phyloP scores from a whole-genome alignment of 2,797 vertebrate species.

The Galaxias olidus region DNA sequence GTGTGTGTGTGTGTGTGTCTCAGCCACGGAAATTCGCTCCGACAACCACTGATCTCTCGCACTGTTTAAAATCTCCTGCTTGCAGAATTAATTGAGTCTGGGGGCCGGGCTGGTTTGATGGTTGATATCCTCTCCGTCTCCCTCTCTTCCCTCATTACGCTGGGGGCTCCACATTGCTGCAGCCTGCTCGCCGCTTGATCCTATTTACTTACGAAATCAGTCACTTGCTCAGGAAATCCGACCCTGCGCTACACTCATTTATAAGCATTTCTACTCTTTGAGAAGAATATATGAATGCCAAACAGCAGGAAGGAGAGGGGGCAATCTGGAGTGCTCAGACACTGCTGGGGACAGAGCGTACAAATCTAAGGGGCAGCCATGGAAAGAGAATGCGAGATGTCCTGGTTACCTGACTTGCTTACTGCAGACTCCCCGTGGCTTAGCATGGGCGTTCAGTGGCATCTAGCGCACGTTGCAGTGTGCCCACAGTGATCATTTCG shows the following conservation, averaged over 20 bases:
- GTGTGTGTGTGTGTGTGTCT: too few species aligned
- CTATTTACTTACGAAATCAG: constrained; percentile 7
- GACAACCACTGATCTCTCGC: neutral
- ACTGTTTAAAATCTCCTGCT: constrained; percentile 7
- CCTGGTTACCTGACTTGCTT: too few species aligned
- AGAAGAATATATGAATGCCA: constrained; percentile 18
- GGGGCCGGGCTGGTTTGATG: constrained; percentile 1
- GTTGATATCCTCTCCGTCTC: neutral
- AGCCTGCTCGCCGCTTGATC: neutral
- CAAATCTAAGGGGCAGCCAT: neutral
- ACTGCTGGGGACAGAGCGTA: neutral
- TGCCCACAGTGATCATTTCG: too few species aligned
- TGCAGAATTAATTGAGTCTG: neutral
- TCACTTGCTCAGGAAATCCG: constrained; percentile 18
- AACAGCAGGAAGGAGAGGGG: neutral
- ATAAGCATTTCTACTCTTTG: neutral
- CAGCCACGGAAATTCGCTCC: neutral
- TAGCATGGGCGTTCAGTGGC: too few species aligned
- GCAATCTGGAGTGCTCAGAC: neutral
- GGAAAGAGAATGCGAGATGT: neutral
- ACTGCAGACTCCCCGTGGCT: too few species aligned
- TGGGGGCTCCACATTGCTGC: neutral
- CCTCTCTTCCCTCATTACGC: neutral
- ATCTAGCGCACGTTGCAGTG: too few species aligned
- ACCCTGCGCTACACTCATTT: neutral